Evolutionary conservation across 2,888 invertebrate genomes (phyloP).

Genomic region (Drosophila subsilvestris): DNA sequence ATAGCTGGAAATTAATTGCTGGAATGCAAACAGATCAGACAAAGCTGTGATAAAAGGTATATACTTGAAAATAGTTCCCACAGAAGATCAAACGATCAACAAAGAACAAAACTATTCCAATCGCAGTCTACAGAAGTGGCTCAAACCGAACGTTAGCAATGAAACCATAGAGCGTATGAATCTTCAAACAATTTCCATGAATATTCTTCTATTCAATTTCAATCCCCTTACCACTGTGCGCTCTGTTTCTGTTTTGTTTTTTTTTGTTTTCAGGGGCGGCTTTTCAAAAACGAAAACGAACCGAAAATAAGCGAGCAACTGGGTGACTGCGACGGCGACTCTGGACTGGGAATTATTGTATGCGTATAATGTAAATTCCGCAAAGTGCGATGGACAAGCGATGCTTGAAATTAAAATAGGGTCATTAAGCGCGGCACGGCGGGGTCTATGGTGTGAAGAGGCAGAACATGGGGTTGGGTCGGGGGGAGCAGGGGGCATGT

Average conservation of each 20-base stretch:
- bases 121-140: background rate
- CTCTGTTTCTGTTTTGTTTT: background rate
- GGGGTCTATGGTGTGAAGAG: constrained; percentile 43
- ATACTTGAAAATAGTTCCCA: too few relatives aligned
- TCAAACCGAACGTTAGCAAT: too few relatives aligned
- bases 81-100: too few relatives aligned
- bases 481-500: background rate
- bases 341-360: constrained; percentile 52
- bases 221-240: constrained; percentile 17
- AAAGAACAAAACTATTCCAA: background rate
- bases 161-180: background rate
- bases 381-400: constrained; percentile 80
- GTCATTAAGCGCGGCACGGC: constrained; percentile 70
- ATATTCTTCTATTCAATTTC: background rate
- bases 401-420: constrained; percentile 78
- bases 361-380: constrained; percentile 77
- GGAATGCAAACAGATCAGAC: background rate
- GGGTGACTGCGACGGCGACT: constrained; percentile 7
- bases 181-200: background rate
- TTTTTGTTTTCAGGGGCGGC: constrained; percentile 51
- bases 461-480: constrained; percentile 2
- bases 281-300: constrained; percentile 65
- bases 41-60: background rate
- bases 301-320: constrained; percentile 11
- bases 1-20: too few relatives aligned